phyloP scores from a whole-genome alignment of 2,888 invertebrate genomes.

The Phortica okadai region DNA sequence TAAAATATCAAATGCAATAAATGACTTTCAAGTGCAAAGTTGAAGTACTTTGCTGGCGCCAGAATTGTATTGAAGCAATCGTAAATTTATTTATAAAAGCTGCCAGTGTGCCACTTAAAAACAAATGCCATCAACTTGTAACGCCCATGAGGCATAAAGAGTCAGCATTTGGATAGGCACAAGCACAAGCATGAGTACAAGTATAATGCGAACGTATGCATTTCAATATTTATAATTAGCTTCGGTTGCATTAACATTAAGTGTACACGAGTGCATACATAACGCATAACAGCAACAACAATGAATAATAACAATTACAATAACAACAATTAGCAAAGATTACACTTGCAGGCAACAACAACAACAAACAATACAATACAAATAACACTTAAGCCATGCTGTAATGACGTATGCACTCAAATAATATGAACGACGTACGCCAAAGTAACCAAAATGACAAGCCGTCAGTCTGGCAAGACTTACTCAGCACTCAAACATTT shows the following conservation, averaged over 20 bases:
- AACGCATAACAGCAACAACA: conserved; percentile 12
- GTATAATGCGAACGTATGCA: background rate
- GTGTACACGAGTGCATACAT: background rate
- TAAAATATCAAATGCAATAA: background rate
- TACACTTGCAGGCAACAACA: conserved; percentile 22
- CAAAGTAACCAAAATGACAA: background rate
- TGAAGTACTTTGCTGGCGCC: background rate
- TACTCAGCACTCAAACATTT: background rate
- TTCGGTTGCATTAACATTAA: conserved; percentile 11
- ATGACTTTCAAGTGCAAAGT: background rate
- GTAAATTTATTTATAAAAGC: too few species aligned
- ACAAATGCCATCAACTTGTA: too few species aligned
- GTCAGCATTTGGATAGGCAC: too few species aligned
- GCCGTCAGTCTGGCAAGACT: background rate
- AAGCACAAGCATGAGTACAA: too few species aligned
- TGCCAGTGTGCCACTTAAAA: too few species aligned
- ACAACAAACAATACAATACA: background rate
- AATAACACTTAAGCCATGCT: conserved; percentile 15
- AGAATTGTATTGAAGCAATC: too few species aligned
- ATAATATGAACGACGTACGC: background rate
- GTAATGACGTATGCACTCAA: conserved; percentile 16
- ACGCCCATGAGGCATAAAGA: too few species aligned
- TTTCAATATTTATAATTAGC: conserved; percentile 33
- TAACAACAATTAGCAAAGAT: conserved; percentile 35
- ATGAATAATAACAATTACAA: conserved; percentile 20